phyloP scores from a whole-genome alignment of 2,888 invertebrate species.

The Xanthorhoe designata region DNA sequence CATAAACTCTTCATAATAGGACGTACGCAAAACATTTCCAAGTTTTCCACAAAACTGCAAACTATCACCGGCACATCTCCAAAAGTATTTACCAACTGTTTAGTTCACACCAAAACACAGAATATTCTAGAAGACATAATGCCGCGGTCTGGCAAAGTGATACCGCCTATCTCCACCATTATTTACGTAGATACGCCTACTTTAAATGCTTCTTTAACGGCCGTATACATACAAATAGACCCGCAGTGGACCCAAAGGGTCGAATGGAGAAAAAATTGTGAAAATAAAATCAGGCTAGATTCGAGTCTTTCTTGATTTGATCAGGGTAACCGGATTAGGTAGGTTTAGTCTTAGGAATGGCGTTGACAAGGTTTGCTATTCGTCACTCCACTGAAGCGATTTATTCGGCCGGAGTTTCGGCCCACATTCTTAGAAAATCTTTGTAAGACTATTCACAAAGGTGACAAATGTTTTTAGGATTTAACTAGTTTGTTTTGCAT shows the following conservation, averaged over 20 bases:
- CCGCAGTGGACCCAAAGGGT: slow-evolving; percentile 43
- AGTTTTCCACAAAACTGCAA: neutral
- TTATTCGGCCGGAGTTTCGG: too few species aligned
- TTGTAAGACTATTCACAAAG: neutral
- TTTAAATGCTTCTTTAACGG: slow-evolving; percentile 54
- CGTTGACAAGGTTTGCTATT: slow-evolving; percentile 7
- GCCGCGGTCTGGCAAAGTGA: slow-evolving; percentile 26
- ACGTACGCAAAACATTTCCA: neutral
- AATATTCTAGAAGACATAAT: slow-evolving; percentile 32
- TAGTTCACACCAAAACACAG: slow-evolving; percentile 13
- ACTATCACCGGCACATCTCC: neutral
- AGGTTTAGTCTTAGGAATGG: slow-evolving; percentile 21
- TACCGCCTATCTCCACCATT: slow-evolving; percentile 44
- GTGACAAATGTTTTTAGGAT: neutral
- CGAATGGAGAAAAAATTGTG: slow-evolving; percentile 42
- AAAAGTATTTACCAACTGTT: slow-evolving; percentile 15
- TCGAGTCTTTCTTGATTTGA: slow-evolving; percentile 42
- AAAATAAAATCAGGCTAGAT: slow-evolving; percentile 46
- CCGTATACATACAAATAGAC: slow-evolving; percentile 49
- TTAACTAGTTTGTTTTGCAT: neutral
- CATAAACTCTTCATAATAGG: neutral
- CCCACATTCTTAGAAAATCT: too few species aligned
- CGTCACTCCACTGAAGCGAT: neutral
- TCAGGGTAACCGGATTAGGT: slow-evolving; percentile 37
- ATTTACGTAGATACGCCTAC: slow-evolving; percentile 51